Base-by-base conservation (phyloP, 1,140 invertebrate species). In the Chymomyza costata region DNA sequence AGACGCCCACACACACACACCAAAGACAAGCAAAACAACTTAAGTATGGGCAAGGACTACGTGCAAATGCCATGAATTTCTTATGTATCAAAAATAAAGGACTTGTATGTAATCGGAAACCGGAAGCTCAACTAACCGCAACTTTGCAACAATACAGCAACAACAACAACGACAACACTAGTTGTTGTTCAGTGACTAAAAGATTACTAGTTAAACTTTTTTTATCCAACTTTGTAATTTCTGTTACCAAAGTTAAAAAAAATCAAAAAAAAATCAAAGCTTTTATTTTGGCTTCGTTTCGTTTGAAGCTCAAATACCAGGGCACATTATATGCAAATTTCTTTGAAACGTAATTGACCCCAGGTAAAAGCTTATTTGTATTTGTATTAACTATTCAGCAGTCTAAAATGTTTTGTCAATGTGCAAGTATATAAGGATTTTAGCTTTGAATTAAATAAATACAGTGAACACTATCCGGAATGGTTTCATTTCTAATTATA, bases 41-140 rank as follows among this genome's bases (percentile, higher is more conserved):
- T 76, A 76, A 66, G 66, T 70, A 62, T 43, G 25, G 57, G 50
- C 47, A 49, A 28, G 44, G 52, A 37, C 73, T 67, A 67, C 73
- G 67, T 71, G 73, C 58, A 65, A 60, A 65, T 61, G 64, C 71
- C 71, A 78, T 76, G 71, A 76, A 76, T 76, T 78, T 76, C 66
- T 78, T 71, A 71, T 76, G 58, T 51, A 56, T 50, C 39, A 64
- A 50, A 76, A 78, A 60, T 62, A 56, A 61, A 58, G 21, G 8
- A 66, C 64, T 45, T 71, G 66, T 52, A 71, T 71, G 66, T 52
- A 71, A 76, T 78, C 73, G 71, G 74, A 80, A 78, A 66, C 66
- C 66, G 71, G 71, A 76, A 66, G 71, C 44, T 64, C 50, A 52
- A 52, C 60, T 37, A 71, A 50, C 71, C 73, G 17, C 73, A 78